Conservation (phyloP, 1,140 invertebrate genomes). For the Cotesia typhae region DNA sequence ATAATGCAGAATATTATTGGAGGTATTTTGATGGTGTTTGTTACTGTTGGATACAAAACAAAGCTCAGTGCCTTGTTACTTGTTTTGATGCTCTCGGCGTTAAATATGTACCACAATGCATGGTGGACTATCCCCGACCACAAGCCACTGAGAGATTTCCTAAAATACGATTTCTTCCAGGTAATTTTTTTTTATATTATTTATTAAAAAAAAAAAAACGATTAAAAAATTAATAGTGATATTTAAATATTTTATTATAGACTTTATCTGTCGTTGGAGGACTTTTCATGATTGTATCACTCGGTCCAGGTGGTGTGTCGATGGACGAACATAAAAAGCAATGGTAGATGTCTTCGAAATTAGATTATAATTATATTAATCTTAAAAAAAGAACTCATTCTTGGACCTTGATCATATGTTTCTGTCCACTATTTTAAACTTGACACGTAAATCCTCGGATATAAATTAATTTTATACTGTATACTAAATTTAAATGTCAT, state of each 20-base stretch:
- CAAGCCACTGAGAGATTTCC: slow-evolving; percentile 96
- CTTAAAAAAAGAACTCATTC: not conserved
- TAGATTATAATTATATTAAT: slow-evolving; percentile 6
- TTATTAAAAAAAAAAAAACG: no score
- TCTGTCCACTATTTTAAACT: no score
- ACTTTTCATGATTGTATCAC: slow-evolving; percentile 96
- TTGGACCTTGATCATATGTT: not conserved
- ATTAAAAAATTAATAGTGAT: not conserved
- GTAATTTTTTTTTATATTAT: slow-evolving; percentile 63
- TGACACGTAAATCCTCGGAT: no score
- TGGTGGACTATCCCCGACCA: slow-evolving; percentile 97
- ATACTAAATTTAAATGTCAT: no score
- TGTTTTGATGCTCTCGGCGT: slow-evolving; percentile 85
- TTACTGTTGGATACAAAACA: slow-evolving; percentile 98
- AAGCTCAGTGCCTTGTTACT: slow-evolving; percentile 96
- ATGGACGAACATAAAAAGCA: slow-evolving; percentile 99
- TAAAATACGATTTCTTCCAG: slow-evolving; percentile 99
- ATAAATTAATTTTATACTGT: no score
- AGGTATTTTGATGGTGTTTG: slow-evolving; percentile 92
- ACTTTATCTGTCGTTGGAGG: slow-evolving; percentile 98
- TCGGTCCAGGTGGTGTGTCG: slow-evolving; percentile 97
- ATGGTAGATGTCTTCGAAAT: slow-evolving; percentile 75
- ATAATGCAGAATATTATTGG: slow-evolving; percentile 86
- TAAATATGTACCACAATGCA: slow-evolving; percentile 98
- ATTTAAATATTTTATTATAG: slow-evolving; percentile 70